These are phyloP conservation scores for Buceros bicornis DNA, from an alignment of 2,797 vertebrate genomes.

Conservation along the genomic window DNA sequence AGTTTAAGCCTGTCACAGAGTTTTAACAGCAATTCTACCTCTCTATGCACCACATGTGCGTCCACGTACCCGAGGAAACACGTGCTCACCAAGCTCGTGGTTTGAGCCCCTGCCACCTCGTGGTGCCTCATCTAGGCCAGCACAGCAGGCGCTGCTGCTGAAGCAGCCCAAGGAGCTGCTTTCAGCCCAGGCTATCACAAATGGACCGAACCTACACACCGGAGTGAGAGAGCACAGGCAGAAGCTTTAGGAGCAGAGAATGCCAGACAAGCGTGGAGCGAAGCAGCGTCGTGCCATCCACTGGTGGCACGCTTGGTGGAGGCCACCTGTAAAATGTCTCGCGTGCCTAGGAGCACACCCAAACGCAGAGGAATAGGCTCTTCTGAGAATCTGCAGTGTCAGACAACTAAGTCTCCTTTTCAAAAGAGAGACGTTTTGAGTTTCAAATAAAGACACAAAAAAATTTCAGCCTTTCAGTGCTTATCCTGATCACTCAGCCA, in stretches of 20 bases:
- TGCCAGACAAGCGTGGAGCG: rapidly evolving
- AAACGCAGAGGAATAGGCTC: neutral
- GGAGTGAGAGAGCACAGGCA: neutral
- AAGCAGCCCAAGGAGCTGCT: neutral
- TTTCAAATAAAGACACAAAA: neutral
- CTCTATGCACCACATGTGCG: rapidly evolving
- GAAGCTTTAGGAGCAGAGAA: too few relatives aligned
- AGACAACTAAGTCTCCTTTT: neutral
- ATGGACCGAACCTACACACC: neutral
- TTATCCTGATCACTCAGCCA: neutral
- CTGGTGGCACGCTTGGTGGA: neutral
- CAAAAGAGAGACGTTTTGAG: neutral
- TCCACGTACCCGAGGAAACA: neutral
- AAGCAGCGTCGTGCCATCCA: neutral
- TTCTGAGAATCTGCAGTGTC: rapidly evolving
- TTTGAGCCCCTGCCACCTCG: neutral
- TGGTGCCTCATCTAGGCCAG: neutral
- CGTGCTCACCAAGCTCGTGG: rapidly evolving
- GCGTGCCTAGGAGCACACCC: neutral
- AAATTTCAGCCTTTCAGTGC: neutral
- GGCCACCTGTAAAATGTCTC: neutral
- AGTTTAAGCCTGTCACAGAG: neutral
- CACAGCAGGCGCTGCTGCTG: neutral
- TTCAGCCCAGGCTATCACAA: neutral
- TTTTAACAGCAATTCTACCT: neutral